phyloP scores from a whole-genome alignment of 2,888 invertebrate species.

The Spatulosminthurus flaviceps region DNA sequence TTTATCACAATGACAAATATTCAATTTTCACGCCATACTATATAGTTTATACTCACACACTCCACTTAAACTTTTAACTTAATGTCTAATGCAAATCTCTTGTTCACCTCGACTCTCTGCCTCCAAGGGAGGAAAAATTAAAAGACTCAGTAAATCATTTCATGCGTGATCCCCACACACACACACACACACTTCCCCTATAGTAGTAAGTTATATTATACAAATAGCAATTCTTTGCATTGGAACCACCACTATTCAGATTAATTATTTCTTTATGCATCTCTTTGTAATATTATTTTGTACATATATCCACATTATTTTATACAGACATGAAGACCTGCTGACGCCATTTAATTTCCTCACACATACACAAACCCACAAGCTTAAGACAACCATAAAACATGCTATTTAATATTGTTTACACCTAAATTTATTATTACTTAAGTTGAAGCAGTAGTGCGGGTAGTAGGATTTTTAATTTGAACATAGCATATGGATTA shows the following conservation, averaged over 20 bases:
- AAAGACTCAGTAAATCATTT: background rate
- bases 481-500: background rate
- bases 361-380: too few species aligned
- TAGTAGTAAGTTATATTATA: too few species aligned
- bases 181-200: background rate
- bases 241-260: too few species aligned
- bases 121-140: background rate
- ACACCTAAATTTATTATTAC: constrained; percentile 1
- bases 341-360: constrained; percentile 39
- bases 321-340: constrained; percentile 27
- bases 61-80: background rate
- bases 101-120: constrained; percentile 10
- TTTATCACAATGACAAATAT: constrained; percentile 54
- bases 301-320: too few species aligned
- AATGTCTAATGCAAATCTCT: constrained; percentile 14
- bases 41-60: background rate
- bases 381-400: constrained; percentile 7
- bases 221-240: too few species aligned
- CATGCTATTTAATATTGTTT: background rate
- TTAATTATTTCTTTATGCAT: too few species aligned
- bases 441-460: background rate
- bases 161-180: background rate
- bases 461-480: background rate
- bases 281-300: too few species aligned
- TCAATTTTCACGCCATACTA: constrained; percentile 49